Percentiles rank a stretch among this genome's conserved stretches.
phyloP scores from a whole-genome alignment of 2,888 invertebrate genomes.

The Sinotaia quadrata region DNA sequence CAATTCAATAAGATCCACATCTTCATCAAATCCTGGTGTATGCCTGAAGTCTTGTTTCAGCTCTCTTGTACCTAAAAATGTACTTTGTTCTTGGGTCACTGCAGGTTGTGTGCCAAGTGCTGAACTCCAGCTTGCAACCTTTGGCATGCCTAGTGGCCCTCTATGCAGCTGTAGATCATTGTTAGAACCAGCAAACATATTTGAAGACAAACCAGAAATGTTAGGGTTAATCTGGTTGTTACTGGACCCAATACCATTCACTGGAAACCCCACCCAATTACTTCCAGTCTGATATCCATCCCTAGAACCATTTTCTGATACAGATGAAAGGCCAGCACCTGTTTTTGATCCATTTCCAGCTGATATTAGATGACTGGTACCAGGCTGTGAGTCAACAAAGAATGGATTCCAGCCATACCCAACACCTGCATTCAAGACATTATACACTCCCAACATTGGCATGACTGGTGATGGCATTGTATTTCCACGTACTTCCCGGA shows the following conservation, averaged over 20 bases:
- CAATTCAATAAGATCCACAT: slow-evolving; percentile 50
- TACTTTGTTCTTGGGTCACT: too few species aligned
- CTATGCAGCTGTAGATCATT: background rate
- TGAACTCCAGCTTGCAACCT: slow-evolving; percentile 17
- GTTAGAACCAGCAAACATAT: background rate
- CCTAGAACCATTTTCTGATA: background rate
- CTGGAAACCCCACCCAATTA: background rate
- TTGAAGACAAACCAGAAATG: background rate
- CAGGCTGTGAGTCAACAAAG: slow-evolving; percentile 22
- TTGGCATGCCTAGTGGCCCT: background rate
- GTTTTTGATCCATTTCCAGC: background rate
- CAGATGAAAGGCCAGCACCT: background rate
- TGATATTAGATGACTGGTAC: background rate
- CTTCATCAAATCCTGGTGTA: too few species aligned
- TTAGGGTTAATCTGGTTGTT: slow-evolving; percentile 9
- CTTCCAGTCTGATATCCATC: background rate
- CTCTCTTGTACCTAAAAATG: too few species aligned
- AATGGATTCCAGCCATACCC: slow-evolving; percentile 48
- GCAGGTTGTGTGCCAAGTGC: too few species aligned
- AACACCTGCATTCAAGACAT: slow-evolving; percentile 21
- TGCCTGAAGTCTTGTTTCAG: too few species aligned
- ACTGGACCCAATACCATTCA: background rate
- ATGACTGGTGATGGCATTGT: background rate
- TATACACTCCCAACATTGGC: slow-evolving; percentile 11
- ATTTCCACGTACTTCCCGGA: slow-evolving; percentile 42